A percentile compares a stretch with the other conserved stretches of the same genome.
These are phyloP conservation scores for Lipotes vexillifer DNA, from an alignment of 2,113 vertebrate genomes.

Conservation along the genomic window DNA sequence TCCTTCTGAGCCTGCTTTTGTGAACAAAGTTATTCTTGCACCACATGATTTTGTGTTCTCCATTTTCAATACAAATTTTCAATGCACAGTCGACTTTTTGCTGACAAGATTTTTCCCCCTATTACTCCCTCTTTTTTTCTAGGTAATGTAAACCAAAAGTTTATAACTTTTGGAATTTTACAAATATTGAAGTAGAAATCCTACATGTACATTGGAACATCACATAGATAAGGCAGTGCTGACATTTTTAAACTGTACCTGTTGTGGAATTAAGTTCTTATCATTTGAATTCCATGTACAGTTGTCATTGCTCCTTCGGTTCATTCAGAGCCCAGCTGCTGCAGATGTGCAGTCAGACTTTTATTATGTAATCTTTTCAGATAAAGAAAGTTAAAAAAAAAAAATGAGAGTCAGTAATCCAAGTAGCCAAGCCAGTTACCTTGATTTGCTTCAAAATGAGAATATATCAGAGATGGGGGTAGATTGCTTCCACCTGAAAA, in stretches of 20 bases:
- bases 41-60: conserved; percentile 45
- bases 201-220: not conserved
- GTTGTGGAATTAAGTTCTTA: not conserved
- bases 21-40: conserved; percentile 41
- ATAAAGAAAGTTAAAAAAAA: not conserved
- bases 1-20: conserved; percentile 40
- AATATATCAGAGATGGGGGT: not conserved
- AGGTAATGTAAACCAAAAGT: conserved; percentile 35
- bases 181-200: conserved; percentile 28
- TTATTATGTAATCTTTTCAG: not conserved
- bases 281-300: not conserved
- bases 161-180: conserved; percentile 29
- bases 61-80: conserved; percentile 61
- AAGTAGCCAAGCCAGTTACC: not conserved
- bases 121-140: not conserved
- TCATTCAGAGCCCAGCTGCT: not conserved
- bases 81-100: conserved; percentile 49
- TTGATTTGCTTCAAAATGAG: not conserved
- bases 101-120: conserved; percentile 26
- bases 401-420: not conserved
- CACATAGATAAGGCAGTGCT: not conserved
- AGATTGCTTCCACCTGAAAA: not conserved
- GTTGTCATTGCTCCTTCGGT: not conserved
- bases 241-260: conserved; percentile 10
- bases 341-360: not conserved